Conservation (phyloP, 2,888 invertebrate species). For the Drosophila anomalata region DNA sequence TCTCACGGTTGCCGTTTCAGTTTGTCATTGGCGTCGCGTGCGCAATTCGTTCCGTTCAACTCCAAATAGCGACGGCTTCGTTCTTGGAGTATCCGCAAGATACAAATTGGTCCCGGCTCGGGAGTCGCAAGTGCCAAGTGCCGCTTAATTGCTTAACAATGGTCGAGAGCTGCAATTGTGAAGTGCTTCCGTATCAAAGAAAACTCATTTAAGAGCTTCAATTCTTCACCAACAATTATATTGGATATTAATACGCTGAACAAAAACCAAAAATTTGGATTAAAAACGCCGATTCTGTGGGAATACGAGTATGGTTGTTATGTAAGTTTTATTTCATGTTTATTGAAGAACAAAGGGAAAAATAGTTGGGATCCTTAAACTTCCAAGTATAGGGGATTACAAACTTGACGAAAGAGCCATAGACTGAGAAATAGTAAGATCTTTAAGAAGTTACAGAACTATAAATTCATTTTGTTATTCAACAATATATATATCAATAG, state of each 20-base stretch:
- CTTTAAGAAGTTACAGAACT: too few relatives aligned
- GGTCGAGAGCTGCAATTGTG: constrained; percentile 48
- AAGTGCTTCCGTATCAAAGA: constrained; percentile 22
- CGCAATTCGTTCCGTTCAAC: constrained; percentile 32
- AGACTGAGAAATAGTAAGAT: too few relatives aligned
- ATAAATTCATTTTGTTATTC: too few relatives aligned
- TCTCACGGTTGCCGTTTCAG: constrained; percentile 37
- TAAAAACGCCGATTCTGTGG: constrained; percentile 51
- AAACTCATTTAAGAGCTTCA: constrained; percentile 11
- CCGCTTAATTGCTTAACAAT: constrained; percentile 47
- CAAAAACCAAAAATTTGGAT: constrained; percentile 41
- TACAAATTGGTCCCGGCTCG: constrained; percentile 23
- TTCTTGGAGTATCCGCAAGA: constrained; percentile 25
- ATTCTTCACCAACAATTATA: constrained; percentile 11
- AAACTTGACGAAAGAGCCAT: neutral
- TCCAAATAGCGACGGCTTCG: constrained; percentile 57
- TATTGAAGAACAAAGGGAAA: neutral
- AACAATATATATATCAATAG: too few relatives aligned
- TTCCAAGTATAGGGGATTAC: neutral
- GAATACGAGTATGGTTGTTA: constrained; percentile 77
- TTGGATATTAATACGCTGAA: neutral
- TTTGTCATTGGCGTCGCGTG: constrained; percentile 40
- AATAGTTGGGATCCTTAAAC: neutral
- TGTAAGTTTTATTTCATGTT: constrained; percentile 70
- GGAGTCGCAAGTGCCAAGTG: constrained; percentile 11